Base-by-base conservation (phyloP, 2,888 invertebrate genomes). In the Cylindroiulus punctatus region DNA sequence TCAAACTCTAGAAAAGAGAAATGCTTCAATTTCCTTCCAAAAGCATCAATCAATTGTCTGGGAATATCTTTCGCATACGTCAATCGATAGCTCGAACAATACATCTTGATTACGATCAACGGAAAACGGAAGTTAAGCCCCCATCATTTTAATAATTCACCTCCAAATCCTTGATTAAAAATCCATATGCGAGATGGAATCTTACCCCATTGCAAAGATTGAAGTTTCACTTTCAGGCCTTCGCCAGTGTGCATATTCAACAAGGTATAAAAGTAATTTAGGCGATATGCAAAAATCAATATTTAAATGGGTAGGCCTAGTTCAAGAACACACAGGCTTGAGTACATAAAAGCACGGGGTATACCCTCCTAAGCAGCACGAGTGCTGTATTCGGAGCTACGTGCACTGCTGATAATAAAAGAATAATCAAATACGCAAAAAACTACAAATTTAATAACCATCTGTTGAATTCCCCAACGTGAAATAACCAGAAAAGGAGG, bases 241-340 rank as follows among this genome's bases (percentile, higher is more conserved):
- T 65, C 22, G 4, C 22, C 12, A 1, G 30, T 14, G 14, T 32
- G 76, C 76, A 76, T 76, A 30, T 30, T 76, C 30, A 76, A 30
- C 76, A 32, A 32, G 76, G 17, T 30, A 76, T 30, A 14, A 30
- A 30, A 30, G 76, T 76, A 76, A 76, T 76, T 76, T 76, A 17
- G 76, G 22, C 76, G 30, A 76, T 76, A 76, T 30, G 30, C 12
- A 76, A 76, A 76, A 76, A 76, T 76, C 76, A 76, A 76, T 76
- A 76, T 76, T 76, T 14, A 76, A 76, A 30, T 76, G 30, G 30
- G 17, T 17, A 76, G 1, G 26, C 30, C 30, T 30, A 19, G 44
- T 2, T 14, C 14, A 26, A 26, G 26, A n/a, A n/a, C n/a, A 7
- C 36, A 76, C 76, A 26, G 14, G 12, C 26, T 76, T 30, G 30